Base-by-base conservation (phyloP, 2,113 vertebrate species). In the Ramphastos sulfuratus region DNA sequence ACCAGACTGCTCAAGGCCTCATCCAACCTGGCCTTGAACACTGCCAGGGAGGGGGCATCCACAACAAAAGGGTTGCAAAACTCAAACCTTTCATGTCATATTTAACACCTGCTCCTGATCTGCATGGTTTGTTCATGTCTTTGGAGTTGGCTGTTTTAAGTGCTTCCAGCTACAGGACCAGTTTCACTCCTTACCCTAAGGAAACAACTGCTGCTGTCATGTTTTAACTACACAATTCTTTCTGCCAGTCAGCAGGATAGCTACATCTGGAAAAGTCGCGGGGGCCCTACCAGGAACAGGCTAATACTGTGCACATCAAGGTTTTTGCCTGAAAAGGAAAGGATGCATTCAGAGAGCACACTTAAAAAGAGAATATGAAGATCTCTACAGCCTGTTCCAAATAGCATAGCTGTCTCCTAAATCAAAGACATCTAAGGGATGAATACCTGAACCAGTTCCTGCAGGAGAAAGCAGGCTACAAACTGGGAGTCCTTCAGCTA, bases 81-180 rank as follows among this genome's bases (percentile, higher is more conserved):
- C 73, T 85, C 85, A 48, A 39, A 85, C 19, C 14, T 89, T 77
- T 88, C 76, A 69, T 8, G 10, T 92, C 76, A 52, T 16, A 77
- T 65, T 87, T 77, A 85, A 77, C 52, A 82, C 19, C 63, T 80
- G 67, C 25, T 95, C 67, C 59, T 85, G 79, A 87, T 91, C 91
- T 65, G 76, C 71, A 74, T 50, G 75, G 66, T 85, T 82, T 73
- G 87, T 82, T 87, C 52, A 59, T 15, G 75, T 63, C 67, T 89
- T 82, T 25, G 74, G 72, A 91, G 61, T n/a, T 39, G 72, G 31
- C 64, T 83, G 72, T 59, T 89, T 83, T 14, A 95, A 93, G 75
- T 85, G 65, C 78, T 95, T 95, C 96, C 92, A 93, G 87, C 73
- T 88, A 71, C 61, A 65, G 73, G 83, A 77, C 78, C 91, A 79